Percentiles rank a stretch among this genome's conserved stretches.
phyloP scores from a whole-genome alignment of 1,140 invertebrate genomes.

The Babylonia areolata region DNA sequence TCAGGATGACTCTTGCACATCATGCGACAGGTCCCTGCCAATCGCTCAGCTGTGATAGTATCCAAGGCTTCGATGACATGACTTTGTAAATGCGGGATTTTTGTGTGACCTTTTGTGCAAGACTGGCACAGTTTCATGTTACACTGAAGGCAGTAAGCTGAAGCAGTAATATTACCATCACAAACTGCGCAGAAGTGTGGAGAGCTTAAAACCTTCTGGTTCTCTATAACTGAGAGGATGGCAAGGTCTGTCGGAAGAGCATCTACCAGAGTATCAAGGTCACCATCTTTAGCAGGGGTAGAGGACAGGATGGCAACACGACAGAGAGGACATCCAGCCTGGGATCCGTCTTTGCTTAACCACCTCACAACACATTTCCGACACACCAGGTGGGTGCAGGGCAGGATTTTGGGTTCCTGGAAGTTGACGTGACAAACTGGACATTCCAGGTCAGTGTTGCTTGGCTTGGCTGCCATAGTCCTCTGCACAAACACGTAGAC shows the following conservation, averaged over 20 bases:
- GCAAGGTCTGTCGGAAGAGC: not conserved
- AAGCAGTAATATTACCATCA: not conserved
- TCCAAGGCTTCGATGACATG: not conserved
- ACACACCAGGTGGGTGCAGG: not conserved
- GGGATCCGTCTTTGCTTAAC: not conserved
- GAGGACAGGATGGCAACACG: not conserved
- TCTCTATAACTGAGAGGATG: not conserved
- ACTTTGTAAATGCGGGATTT: not conserved
- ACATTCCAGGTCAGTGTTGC: not conserved
- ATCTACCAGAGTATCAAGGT: not conserved
- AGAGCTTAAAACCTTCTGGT: not conserved
- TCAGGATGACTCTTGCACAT: not conserved
- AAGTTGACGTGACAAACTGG: not conserved
- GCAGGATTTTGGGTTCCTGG: conserved; percentile 4
- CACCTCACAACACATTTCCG: not conserved
- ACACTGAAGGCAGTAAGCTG: not conserved
- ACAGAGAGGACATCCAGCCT: not conserved
- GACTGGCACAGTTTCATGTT: not conserved
- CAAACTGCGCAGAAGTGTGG: not conserved
- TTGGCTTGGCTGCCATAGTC: not conserved
- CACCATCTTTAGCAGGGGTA: not conserved
- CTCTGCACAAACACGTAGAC: not conserved
- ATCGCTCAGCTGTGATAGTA: not conserved
- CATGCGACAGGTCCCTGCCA: not conserved
- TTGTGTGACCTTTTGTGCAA: not conserved